A percentile compares a stretch with the other conserved stretches of the same genome.
These are phyloP conservation scores for Cyaniris semiargus DNA, from an alignment of 2,888 invertebrate species.

Conservation along the genomic window DNA sequence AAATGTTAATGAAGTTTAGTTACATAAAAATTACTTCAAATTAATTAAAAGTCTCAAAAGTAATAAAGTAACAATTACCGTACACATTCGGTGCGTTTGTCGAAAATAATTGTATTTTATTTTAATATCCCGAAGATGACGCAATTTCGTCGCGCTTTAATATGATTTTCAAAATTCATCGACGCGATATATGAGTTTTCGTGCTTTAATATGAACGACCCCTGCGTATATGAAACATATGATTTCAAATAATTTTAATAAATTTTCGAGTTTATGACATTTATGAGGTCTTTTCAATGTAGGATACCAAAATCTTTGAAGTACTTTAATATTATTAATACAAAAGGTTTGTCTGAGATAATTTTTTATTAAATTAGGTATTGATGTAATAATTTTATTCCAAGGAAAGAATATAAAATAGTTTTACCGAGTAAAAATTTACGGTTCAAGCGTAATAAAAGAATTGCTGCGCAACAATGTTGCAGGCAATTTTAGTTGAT, in stretches of 20 bases:
- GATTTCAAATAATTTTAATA: neutral
- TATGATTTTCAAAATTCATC: neutral
- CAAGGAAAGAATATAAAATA: neutral
- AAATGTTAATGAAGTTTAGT: too few species aligned
- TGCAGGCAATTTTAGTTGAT: neutral
- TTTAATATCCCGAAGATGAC: neutral
- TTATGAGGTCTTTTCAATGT: neutral
- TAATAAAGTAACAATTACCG: neutral
- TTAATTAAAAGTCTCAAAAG: neutral
- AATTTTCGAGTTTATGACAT: neutral
- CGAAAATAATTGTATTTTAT: slow-evolving; percentile 9
- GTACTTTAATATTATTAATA: too few species aligned
- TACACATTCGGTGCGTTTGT: neutral
- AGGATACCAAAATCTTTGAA: too few species aligned
- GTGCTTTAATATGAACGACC: neutral
- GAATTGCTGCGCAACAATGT: neutral
- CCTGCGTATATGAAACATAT: neutral
- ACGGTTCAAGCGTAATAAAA: neutral
- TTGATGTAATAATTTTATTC: too few species aligned
- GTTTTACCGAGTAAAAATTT: neutral
- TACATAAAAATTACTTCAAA: neutral
- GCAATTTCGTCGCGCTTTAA: neutral
- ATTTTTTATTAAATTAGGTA: neutral
- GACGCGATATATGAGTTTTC: neutral
- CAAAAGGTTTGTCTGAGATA: neutral